These are phyloP conservation scores for Drosophila malerkotliana DNA, from an alignment of 1,140 invertebrate genomes.

Conservation along the genomic window DNA sequence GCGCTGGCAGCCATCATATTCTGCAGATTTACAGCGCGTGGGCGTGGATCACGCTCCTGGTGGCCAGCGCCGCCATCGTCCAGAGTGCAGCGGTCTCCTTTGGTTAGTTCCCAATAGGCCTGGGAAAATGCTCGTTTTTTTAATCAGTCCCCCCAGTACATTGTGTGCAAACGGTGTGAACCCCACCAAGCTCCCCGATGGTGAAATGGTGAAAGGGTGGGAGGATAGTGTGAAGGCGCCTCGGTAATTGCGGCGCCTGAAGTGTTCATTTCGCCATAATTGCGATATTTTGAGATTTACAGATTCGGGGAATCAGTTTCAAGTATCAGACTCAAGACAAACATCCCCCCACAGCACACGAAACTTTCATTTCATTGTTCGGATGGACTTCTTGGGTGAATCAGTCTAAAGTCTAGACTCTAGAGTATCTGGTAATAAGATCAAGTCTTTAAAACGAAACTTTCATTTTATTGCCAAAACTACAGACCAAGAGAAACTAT, in stretches of 20 bases:
- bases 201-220: conserved; percentile 23
- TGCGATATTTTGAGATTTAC: not conserved
- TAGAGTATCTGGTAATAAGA: not conserved
- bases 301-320: conserved; percentile 28
- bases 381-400: conserved; percentile 5
- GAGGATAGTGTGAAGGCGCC: not conserved
- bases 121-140: too few species aligned
- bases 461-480: conserved; percentile 2
- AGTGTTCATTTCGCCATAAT: conserved; percentile 18
- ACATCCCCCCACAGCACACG: conserved; percentile 12
- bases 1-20: conserved; percentile 49
- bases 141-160: conserved; percentile 8
- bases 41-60: conserved; percentile 55
- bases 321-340: conserved; percentile 23
- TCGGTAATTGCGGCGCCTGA: conserved; percentile 20
- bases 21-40: conserved; percentile 63
- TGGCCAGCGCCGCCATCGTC: conserved; percentile 64
- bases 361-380: conserved; percentile 29
- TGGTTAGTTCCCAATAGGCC: conserved; percentile 46
- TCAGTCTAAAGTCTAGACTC: too few species aligned
- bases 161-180: conserved; percentile 55
- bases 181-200: not conserved
- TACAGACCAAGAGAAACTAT: not conserved
- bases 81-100: conserved; percentile 71
- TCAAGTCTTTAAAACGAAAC: not conserved